Evolutionary conservation across 2,113 vertebrate genomes (phyloP), one percentile per base, ranked within the genome.

Genomic region (Microtus ochrogaster): DNA sequence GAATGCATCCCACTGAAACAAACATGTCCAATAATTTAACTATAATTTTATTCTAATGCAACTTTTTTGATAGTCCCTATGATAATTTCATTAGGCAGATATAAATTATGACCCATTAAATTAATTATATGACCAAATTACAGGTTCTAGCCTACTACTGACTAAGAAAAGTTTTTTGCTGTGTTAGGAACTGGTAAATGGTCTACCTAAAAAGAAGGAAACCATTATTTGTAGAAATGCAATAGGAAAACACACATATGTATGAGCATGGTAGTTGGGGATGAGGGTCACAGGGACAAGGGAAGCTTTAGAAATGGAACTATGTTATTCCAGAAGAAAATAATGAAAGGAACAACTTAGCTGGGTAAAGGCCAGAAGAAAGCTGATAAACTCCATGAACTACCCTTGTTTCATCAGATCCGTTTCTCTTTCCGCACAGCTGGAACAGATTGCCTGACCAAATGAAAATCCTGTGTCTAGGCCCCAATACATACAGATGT

Each of bases 1-100:
- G 44, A 44, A 77, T 55, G 19, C 13, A 55, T 47, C 74, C 7
- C 41, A 76, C n/a, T 30, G 33, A 91, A 79, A 22, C 21, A 79
- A 81, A 33, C 39, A 93, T 93, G 92, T 94, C n/a, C 84, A 88
- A 39, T 82, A 95, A 78, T 70, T 68, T 47, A 24, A 52, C 39
- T n/a, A 70, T 17, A 87, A 36, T 36, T 61, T 88, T 90, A 24
- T 10, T 73, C 58, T 33, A 78, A 73, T 52, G 33, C 44, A 55
- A 17, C 26, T 70, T 49, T 90, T 90, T 49, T 81, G 39, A 39
- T 81, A 94, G 65, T 77, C 5, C 8, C 22, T 30, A 44, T 83
- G 85, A 58, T 55, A 84, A 74, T 66, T 86, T 92, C 49, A 94
- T 74, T 90, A 83, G 17, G 28, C 47, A 47, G 41, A 70, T 49